phyloP scores from a whole-genome alignment of 2,113 vertebrate genomes.

The Antennarius striatus region DNA sequence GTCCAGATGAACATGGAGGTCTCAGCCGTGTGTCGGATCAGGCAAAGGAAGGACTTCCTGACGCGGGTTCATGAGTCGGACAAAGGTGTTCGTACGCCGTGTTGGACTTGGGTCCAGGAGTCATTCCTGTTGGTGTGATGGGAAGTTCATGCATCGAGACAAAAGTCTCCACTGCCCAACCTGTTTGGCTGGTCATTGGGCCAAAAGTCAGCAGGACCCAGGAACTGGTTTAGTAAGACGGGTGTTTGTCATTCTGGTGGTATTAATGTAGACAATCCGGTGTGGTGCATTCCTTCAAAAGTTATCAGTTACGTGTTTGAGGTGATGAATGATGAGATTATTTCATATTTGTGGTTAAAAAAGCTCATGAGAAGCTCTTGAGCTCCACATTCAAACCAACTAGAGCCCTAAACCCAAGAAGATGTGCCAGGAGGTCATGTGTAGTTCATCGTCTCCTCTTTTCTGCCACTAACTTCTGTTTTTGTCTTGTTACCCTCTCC shows the following conservation, averaged over 20 bases:
- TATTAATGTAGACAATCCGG: not conserved
- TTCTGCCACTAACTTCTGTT: constrained; percentile 35
- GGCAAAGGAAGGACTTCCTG: not conserved
- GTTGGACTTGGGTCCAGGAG: not conserved
- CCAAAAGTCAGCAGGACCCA: not conserved
- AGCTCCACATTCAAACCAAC: too few relatives aligned
- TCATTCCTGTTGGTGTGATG: too few relatives aligned
- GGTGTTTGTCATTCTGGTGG: not conserved
- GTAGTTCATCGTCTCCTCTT: not conserved
- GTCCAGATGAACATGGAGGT: too few relatives aligned
- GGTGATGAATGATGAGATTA: too few relatives aligned
- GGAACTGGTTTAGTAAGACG: not conserved
- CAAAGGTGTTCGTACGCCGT: too few relatives aligned
- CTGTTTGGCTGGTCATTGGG: not conserved
- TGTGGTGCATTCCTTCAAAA: not conserved
- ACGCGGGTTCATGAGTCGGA: too few relatives aligned
- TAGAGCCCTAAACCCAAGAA: not conserved
- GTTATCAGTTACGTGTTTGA: too few relatives aligned
- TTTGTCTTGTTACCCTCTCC: constrained; percentile 61
- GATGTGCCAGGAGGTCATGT: not conserved
- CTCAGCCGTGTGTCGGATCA: not conserved
- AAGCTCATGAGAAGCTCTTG: too few relatives aligned
- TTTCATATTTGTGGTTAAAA: too few relatives aligned
- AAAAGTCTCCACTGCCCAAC: too few relatives aligned
- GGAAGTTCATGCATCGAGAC: too few relatives aligned